Evolutionary conservation across 2,888 invertebrate species (phyloP), one percentile per base, ranked within the genome.

Genomic region (Homarus gammarus): DNA sequence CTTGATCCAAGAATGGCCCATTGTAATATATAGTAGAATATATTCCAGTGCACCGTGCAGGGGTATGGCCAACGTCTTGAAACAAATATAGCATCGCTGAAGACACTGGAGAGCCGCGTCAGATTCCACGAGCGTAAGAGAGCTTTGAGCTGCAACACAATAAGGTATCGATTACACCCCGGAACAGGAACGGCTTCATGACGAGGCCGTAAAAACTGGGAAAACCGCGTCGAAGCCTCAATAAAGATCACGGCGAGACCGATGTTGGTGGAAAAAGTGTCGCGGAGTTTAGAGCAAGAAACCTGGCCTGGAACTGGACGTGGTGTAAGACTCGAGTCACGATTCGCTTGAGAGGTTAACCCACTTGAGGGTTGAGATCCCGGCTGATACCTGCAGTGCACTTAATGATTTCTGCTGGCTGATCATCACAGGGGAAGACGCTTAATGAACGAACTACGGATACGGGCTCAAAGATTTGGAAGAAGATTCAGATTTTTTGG

Each of bases 291-390:
- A 56, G 56, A 12, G 56, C 56, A 22, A 56, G 56, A 8, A 56
- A 56, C 56, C 56, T 5, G 56, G 56, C 5, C 56, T 18, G 49
- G 49, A 15, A 49, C 8, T 49, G 56, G 56, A 22, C 3, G 56
- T 18, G 56, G 56, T 22, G 18, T 22, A 18, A 56, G 56, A 22
- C 56, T 18, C 56, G 22, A 56, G 56, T 56, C 56, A 56, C 56
- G 56, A 56, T 56, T 56, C 56, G 56, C 18, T 56, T 56, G 56
- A 56, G 56, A 56, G 56, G 56, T 56, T 56, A 56, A 56, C 15
- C 22, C 56, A 56, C 56, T 56, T 18, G 56, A 22, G 56, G 56
- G 44, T 18, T 56, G 56, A 56, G 56, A 56, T 56, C 56, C 56
- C 22, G 56, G 10, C 3, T 22, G 56, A 56, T 56, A 56, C 18